These are phyloP conservation scores for Anguilla obscura DNA, from an alignment of 2,797 vertebrate genomes.

Conservation along the genomic window DNA sequence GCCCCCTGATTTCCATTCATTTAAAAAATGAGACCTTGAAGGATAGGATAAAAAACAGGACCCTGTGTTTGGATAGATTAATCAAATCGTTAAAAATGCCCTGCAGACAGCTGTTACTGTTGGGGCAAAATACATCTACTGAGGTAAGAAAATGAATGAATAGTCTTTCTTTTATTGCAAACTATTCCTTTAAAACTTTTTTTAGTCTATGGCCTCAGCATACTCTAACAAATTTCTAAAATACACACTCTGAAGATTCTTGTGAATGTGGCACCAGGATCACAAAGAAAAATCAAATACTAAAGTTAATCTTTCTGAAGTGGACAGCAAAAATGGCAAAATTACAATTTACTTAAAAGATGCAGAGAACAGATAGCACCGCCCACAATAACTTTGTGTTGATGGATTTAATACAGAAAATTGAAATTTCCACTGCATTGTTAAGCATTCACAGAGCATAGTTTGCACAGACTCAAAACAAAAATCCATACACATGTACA, in stretches of 20 bases:
- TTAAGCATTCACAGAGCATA: neutral
- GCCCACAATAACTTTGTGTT: constrained; percentile 15
- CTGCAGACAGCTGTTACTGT: too few relatives aligned
- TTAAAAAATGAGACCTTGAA: too few relatives aligned
- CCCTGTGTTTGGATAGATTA: too few relatives aligned
- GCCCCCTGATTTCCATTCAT: too few relatives aligned
- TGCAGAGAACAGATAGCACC: neutral
- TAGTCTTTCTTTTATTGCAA: too few relatives aligned
- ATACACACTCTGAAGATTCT: neutral
- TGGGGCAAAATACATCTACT: too few relatives aligned
- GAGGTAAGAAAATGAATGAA: too few relatives aligned
- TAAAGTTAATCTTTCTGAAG: neutral
- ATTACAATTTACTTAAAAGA: neutral
- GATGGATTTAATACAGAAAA: constrained; percentile 1
- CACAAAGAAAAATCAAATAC: neutral
- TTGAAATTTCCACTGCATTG: neutral
- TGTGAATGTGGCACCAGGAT: neutral
- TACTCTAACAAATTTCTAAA: neutral
- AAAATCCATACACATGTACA: neutral
- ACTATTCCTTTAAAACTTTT: too few relatives aligned
- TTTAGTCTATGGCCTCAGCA: too few relatives aligned
- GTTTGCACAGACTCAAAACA: neutral
- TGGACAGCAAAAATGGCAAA: constrained; percentile 1
- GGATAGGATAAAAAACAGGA: too few relatives aligned
- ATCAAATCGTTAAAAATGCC: too few relatives aligned